Evolutionary conservation across 2,888 invertebrate genomes (phyloP).

Genomic region (Andrena hattorfiana): DNA sequence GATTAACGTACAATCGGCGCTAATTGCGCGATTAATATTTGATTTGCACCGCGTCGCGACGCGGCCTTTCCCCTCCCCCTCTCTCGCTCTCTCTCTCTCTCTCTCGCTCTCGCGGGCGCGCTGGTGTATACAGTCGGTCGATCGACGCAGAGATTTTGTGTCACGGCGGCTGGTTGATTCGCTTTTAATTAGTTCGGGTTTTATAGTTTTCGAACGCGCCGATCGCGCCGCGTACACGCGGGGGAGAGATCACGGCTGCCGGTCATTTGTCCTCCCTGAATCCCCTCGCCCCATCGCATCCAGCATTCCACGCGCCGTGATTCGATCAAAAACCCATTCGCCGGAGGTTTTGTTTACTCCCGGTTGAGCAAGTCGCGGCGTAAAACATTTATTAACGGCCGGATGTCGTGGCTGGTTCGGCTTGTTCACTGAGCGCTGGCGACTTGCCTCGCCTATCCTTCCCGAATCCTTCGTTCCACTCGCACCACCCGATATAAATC

Average conservation of each 20-base stretch:
- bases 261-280: constrained; percentile 59
- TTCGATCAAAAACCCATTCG: constrained; percentile 69
- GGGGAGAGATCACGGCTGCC: constrained; percentile 48
- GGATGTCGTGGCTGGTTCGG: neutral
- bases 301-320: constrained; percentile 44
- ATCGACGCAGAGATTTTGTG: constrained; percentile 61
- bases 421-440: neutral
- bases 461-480: neutral
- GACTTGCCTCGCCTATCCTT: neutral
- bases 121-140: constrained; percentile 30
- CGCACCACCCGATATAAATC: too few relatives aligned
- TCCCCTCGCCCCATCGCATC: constrained; percentile 28
- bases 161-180: constrained; percentile 73
- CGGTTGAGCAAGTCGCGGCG: neutral
- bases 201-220: constrained; percentile 76
- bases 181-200: constrained; percentile 82
- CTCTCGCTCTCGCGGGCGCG: neutral
- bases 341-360: constrained; percentile 43
- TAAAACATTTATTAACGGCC: constrained; percentile 35
- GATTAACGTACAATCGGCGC: constrained; percentile 81
- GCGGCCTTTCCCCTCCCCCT: constrained; percentile 26
- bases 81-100: neutral
- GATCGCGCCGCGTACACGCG: constrained; percentile 53
- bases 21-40: constrained; percentile 83
- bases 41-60: constrained; percentile 73